Conservation (phyloP, 2,888 invertebrate genomes). For the Eumacrocentrus americanus region DNA sequence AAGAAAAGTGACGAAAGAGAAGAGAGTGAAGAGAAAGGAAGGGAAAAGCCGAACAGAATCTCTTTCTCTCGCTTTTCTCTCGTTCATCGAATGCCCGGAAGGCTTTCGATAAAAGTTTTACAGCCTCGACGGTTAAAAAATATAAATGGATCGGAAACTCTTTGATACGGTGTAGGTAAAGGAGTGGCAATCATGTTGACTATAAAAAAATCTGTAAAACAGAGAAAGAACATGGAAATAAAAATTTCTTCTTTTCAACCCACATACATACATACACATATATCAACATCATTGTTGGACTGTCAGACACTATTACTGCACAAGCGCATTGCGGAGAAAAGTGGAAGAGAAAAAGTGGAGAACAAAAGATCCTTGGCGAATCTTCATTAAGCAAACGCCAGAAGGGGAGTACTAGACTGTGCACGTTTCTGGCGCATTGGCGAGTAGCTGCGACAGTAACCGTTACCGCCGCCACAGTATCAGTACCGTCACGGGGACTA, state of each 20-base stretch:
- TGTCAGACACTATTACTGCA: neutral
- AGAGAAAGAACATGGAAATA: conserved; percentile 13
- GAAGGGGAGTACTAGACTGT: conserved; percentile 35
- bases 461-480: conserved; percentile 29
- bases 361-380: conserved; percentile 26
- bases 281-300: too few species aligned
- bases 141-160: conserved; percentile 23
- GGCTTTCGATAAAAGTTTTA: conserved; percentile 35
- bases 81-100: conserved; percentile 26
- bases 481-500: conserved; percentile 23
- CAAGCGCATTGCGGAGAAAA: conserved; percentile 20
- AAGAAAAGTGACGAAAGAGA: neutral
- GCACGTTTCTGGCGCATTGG: neutral
- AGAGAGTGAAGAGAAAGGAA: conserved; percentile 8
- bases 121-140: conserved; percentile 30
- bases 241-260: conserved; percentile 19
- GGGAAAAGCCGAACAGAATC: conserved; percentile 15
- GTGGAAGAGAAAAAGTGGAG: conserved; percentile 21
- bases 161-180: conserved; percentile 13
- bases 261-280: too few species aligned
- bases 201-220: conserved; percentile 11
- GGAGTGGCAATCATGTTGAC: conserved; percentile 17
- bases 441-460: conserved; percentile 10
- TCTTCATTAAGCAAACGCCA: conserved; percentile 58
- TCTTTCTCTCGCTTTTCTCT: conserved; percentile 4